These are phyloP conservation scores for Miniopterus natalensis DNA, from an alignment of 2,113 vertebrate species.

Conservation along the genomic window DNA sequence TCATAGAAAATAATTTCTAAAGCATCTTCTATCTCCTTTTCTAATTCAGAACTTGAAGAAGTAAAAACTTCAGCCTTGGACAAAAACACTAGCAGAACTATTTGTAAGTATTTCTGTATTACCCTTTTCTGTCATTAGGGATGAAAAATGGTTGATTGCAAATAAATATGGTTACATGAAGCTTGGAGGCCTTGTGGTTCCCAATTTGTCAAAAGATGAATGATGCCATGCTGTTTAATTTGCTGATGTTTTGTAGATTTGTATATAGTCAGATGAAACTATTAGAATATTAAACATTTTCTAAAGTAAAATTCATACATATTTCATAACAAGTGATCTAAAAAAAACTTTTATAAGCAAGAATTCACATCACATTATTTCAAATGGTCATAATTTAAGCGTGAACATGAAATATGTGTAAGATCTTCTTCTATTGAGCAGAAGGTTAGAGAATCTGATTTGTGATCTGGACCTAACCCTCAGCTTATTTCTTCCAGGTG, in stretches of 20 bases:
- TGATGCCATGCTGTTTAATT: neutral
- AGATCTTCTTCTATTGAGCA: slow-evolving; percentile 10
- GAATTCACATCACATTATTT: slow-evolving; percentile 42
- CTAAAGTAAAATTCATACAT: slow-evolving; percentile 31
- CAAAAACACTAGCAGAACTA: slow-evolving; percentile 91
- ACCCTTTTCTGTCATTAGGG: neutral
- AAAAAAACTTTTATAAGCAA: slow-evolving; percentile 26
- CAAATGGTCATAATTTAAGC: slow-evolving; percentile 46
- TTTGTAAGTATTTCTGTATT: slow-evolving; percentile 89
- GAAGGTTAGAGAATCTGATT: slow-evolving; percentile 13
- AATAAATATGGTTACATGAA: neutral
- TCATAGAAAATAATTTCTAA: slow-evolving; percentile 57
- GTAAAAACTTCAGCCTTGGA: slow-evolving; percentile 89
- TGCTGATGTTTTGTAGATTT: neutral
- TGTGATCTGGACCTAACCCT: neutral
- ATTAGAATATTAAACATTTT: slow-evolving; percentile 27
- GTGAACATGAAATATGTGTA: neutral
- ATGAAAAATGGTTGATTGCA: neutral
- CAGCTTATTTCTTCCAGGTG: neutral
- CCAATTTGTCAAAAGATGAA: neutral
- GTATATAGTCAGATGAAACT: neutral
- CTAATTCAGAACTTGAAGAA: slow-evolving; percentile 90
- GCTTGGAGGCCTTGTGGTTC: neutral
- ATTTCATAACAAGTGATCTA: slow-evolving; percentile 31
- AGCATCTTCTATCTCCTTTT: slow-evolving; percentile 68